Evolutionary conservation across 92 coral and sea anemone genomes (phyloP).

Genomic region (Meandrina meandrites): DNA sequence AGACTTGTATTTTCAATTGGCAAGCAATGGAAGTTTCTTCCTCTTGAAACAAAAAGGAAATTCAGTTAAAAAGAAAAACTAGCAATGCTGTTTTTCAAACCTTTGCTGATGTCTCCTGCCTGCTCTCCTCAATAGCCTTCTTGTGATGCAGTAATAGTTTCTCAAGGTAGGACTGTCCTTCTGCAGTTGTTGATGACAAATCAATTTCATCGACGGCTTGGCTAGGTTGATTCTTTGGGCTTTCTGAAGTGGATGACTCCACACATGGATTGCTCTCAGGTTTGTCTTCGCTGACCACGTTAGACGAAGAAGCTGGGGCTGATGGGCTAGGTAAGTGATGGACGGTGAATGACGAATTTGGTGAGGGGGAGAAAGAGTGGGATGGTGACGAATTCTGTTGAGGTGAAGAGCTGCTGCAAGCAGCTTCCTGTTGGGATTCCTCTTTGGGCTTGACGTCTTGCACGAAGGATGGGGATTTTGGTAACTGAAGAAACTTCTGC

Average conservation of each 20-base stretch:
- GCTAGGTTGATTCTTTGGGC: neutral
- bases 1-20: too few relatives aligned
- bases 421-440: constrained; percentile 18
- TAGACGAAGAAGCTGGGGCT: neutral
- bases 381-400: constrained; percentile 8
- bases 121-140: constrained; percentile 19
- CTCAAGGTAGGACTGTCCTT: constrained; percentile 19
- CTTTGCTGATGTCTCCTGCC: constrained; percentile 20
- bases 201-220: constrained; percentile 19
- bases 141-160: constrained; percentile 26
- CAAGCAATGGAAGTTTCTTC: too few relatives aligned
- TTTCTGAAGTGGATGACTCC: constrained; percentile 7
- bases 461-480: constrained; percentile 17
- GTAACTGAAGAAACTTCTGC: constrained; percentile 42
- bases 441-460: constrained; percentile 14
- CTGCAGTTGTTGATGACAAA: constrained; percentile 19
- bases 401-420: constrained; percentile 17
- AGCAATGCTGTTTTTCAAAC: neutral
- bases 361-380: neutral
- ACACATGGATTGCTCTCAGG: constrained; percentile 10
- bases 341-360: constrained; percentile 22
- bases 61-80: too few relatives aligned
- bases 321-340: constrained; percentile 15
- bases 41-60: too few relatives aligned
- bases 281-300: neutral